These are phyloP conservation scores for Trematomus bernacchii DNA, from an alignment of 2,797 vertebrate species.

Conservation along the genomic window DNA sequence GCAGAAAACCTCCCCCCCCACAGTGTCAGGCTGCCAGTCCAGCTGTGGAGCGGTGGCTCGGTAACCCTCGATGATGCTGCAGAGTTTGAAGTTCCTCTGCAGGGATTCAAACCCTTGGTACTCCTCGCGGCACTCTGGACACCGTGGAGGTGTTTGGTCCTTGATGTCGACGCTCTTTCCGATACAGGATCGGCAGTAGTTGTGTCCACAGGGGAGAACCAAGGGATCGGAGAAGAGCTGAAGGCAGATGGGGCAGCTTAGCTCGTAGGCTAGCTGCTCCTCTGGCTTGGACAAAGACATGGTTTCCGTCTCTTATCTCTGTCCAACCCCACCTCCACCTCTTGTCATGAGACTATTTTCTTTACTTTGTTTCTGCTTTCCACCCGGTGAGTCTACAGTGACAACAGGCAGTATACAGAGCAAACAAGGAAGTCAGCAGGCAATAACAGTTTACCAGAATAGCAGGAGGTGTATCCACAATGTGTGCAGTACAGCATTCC, in stretches of 20 bases:
- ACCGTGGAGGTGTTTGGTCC: conserved; percentile 39
- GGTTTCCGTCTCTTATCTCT: conserved; percentile 1
- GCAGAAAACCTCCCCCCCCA: conserved; percentile 47
- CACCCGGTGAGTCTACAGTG: conserved; percentile 14
- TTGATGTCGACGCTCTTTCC: not conserved
- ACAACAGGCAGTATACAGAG: conserved; percentile 4
- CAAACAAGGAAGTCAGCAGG: conserved; percentile 27
- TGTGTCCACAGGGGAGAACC: conserved; percentile 84
- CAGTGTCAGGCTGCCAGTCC: not conserved
- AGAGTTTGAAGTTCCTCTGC: conserved; percentile 84
- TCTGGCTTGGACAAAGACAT: conserved; percentile 71
- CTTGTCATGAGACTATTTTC: not conserved
- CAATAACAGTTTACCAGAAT: not conserved
- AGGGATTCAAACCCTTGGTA: conserved; percentile 61
- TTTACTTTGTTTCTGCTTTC: not conserved
- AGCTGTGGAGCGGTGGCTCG: conserved; percentile 16
- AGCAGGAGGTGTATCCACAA: conserved; percentile 34
- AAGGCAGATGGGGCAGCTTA: conserved; percentile 86
- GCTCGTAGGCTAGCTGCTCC: conserved; percentile 71
- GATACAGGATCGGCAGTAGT: conserved; percentile 82
- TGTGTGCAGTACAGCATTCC: conserved; percentile 65
- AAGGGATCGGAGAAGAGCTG: conserved; percentile 75
- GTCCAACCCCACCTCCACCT: not conserved
- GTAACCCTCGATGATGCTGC: conserved; percentile 79
- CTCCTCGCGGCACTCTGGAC: conserved; percentile 82